A percentile compares a stretch with the other conserved stretches of the same genome.
phyloP scores from a whole-genome alignment of 2,113 vertebrate species.

The Engraulis encrasicolus region DNA sequence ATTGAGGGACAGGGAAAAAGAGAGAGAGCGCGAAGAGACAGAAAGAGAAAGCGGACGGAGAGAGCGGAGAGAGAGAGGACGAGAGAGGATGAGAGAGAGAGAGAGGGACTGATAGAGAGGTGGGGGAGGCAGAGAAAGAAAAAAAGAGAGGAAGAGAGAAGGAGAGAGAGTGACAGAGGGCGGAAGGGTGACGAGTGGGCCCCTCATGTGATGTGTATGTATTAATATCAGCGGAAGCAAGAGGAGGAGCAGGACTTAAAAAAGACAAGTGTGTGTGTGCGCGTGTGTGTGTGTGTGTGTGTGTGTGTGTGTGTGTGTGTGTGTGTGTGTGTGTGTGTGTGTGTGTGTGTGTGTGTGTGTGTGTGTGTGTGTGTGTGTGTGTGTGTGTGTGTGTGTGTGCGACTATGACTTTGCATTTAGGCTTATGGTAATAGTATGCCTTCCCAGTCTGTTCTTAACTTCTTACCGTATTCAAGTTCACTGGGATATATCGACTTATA shows the following conservation, averaged over 20 bases:
- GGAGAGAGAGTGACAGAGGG: not conserved
- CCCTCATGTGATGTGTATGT: conserved; percentile 9
- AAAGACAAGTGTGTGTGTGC: conserved; percentile 18
- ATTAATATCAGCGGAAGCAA: conserved; percentile 21
- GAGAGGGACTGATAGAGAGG: not conserved
- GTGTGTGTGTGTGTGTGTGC: not conserved
- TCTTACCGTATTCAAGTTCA: too few species aligned
- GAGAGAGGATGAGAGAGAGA: not conserved
- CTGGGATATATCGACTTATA: too few species aligned
- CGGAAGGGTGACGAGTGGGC: not conserved
- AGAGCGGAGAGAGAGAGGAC: not conserved
- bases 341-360: not conserved
- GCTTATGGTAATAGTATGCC: too few species aligned
- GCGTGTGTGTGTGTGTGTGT: not conserved
- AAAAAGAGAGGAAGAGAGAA: not conserved
- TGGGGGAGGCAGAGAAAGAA: not conserved
- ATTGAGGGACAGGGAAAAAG: too few species aligned
- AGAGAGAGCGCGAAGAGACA: not conserved
- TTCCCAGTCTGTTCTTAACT: too few species aligned
- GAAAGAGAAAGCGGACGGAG: too few species aligned
- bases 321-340: not conserved
- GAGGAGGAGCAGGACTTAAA: conserved; percentile 33
- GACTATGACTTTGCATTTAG: too few species aligned
- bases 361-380: conserved; percentile 1
- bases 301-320: not conserved